These are phyloP conservation scores for Danio albolineatus DNA, from an alignment of 2,797 vertebrate species.

Conservation along the genomic window DNA sequence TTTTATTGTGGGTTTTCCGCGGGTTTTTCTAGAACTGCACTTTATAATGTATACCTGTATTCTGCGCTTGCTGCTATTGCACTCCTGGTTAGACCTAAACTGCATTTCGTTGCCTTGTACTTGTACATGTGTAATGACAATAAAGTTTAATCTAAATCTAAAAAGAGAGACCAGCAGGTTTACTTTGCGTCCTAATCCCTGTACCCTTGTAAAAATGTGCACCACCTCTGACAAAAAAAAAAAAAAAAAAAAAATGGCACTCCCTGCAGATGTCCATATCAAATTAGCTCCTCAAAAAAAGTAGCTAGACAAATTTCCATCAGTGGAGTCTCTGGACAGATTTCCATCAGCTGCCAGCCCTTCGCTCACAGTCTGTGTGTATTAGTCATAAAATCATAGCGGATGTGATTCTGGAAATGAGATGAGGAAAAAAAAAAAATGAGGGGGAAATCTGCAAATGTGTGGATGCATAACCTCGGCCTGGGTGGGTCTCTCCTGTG, in stretches of 20 bases:
- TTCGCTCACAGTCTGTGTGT: constrained; percentile 26
- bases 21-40: too few species aligned
- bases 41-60: too few species aligned
- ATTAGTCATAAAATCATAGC: constrained; percentile 45
- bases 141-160: too few species aligned
- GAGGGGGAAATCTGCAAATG: constrained; percentile 39
- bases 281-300: constrained; percentile 42
- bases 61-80: too few species aligned
- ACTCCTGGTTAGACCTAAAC: too few species aligned
- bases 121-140: too few species aligned
- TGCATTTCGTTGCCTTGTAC: too few species aligned
- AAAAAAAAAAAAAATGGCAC: not conserved
- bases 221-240: not conserved
- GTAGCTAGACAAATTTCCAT: constrained; percentile 32
- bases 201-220: not conserved
- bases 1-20: too few species aligned
- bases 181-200: not conserved
- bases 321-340: constrained; percentile 25
- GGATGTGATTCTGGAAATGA: constrained; percentile 53
- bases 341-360: constrained; percentile 43
- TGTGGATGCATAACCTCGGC: constrained; percentile 46
- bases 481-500: constrained; percentile 61
- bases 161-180: too few species aligned
- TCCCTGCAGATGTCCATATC: constrained; percentile 30
- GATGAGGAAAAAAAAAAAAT: constrained; percentile 23